phyloP scores from a whole-genome alignment of 1,140 invertebrate species.

The Drosophila tani region DNA sequence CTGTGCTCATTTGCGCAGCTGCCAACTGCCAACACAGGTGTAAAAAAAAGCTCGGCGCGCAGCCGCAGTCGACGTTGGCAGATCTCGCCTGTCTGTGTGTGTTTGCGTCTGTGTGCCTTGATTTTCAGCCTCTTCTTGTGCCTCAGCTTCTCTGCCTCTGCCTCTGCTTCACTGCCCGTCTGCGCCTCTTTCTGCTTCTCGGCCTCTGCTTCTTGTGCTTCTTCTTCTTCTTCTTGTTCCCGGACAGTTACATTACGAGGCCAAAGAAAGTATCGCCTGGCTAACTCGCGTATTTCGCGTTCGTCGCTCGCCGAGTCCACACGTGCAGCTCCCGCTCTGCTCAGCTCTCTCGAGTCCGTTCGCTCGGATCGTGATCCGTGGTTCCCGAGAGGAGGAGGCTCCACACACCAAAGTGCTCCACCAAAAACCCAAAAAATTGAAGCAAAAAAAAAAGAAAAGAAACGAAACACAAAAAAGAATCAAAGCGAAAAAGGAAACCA shows the following conservation, averaged over 20 bases:
- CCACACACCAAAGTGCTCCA: constrained; percentile 21
- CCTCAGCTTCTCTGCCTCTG: constrained; percentile 17
- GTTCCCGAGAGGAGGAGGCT: constrained; percentile 19
- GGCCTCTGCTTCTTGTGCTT: constrained; percentile 15
- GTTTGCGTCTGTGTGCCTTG: constrained; percentile 18
- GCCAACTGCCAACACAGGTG: constrained; percentile 52
- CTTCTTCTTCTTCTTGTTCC: constrained; percentile 54
- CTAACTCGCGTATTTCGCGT: constrained; percentile 83
- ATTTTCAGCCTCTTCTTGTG: constrained; percentile 39
- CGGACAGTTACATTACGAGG: constrained; percentile 84
- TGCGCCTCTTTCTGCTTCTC: constrained; percentile 13
- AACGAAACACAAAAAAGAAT: constrained; percentile 16
- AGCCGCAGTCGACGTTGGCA: constrained; percentile 28
- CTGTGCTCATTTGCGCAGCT: constrained; percentile 76
- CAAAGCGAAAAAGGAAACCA: constrained; percentile 6
- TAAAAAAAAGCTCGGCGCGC: constrained; percentile 48
- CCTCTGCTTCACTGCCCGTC: constrained; percentile 5
- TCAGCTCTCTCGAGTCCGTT: constrained; percentile 50
- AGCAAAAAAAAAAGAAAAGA: neutral
- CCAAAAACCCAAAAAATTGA: constrained; percentile 9
- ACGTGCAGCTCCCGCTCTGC: constrained; percentile 65
- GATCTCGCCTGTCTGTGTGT: constrained; percentile 4
- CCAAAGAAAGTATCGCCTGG: constrained; percentile 84
- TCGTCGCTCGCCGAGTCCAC: constrained; percentile 83
- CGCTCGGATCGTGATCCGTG: constrained; percentile 28